A percentile compares a stretch with the other conserved stretches of the same genome.
These are phyloP conservation scores for Dione vanillae DNA, from an alignment of 2,888 invertebrate genomes.

Conservation along the genomic window DNA sequence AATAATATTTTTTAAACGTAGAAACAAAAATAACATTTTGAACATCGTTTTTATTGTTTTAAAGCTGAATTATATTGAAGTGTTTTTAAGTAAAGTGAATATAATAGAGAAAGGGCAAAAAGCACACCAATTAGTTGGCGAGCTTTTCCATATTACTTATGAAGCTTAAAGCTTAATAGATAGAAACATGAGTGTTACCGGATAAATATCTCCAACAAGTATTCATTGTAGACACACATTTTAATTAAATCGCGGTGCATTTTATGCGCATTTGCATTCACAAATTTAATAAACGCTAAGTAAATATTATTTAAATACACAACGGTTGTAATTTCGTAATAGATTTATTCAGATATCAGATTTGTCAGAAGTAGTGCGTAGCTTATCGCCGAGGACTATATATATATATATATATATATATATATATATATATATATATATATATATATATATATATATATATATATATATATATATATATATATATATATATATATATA, in stretches of 20 bases:
- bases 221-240: slow-evolving; percentile 18
- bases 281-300: neutral
- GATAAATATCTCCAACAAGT: slow-evolving; percentile 10
- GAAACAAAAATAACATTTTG: no score
- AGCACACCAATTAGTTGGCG: neutral
- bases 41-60: no score
- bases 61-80: no score
- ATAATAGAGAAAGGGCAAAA: slow-evolving; percentile 8
- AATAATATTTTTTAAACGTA: no score
- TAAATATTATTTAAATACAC: neutral
- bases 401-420: no score
- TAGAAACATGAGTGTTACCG: slow-evolving; percentile 5
- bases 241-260: slow-evolving; percentile 25
- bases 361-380: no score
- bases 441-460: no score
- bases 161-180: slow-evolving; percentile 8
- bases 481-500: no score
- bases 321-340: neutral
- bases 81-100: neutral
- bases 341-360: neutral
- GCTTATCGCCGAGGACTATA: no score
- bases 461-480: no score
- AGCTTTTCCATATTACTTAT: slow-evolving; percentile 7
- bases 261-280: neutral
- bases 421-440: no score